These are phyloP conservation scores for Rhimphoctona megacephalus DNA, from an alignment of 2,888 invertebrate genomes.

Conservation along the genomic window DNA sequence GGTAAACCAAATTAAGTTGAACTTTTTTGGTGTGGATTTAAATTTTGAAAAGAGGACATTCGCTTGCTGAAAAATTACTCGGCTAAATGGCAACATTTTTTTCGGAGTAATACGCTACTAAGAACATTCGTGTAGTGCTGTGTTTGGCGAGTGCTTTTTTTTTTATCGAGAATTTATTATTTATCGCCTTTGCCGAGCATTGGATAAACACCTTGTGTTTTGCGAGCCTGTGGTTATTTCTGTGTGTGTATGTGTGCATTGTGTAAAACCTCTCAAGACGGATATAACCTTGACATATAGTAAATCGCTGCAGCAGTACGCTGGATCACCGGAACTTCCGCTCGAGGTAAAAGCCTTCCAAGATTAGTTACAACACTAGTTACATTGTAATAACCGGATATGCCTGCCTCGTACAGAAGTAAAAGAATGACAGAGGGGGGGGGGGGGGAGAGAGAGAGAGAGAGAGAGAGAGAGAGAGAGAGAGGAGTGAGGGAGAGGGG, in stretches of 20 bases:
- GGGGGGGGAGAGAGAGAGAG: too few species aligned
- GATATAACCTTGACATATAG: slow-evolving; percentile 61
- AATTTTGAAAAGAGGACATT: neutral
- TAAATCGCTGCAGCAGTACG: slow-evolving; percentile 48
- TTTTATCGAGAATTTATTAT: slow-evolving; percentile 25
- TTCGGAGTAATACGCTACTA: neutral
- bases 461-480: too few species aligned
- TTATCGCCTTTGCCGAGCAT: slow-evolving; percentile 13
- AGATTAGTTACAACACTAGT: slow-evolving; percentile 54
- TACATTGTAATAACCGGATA: slow-evolving; percentile 52
- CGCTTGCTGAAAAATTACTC: neutral
- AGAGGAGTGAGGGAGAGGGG: neutral
- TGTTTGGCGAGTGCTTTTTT: slow-evolving; percentile 34
- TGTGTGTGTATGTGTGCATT: slow-evolving; percentile 20
- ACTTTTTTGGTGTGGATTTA: neutral
- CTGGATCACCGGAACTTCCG: slow-evolving; percentile 66
- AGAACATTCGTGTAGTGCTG: slow-evolving; percentile 15
- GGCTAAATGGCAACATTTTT: neutral
- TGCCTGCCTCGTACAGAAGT: neutral
- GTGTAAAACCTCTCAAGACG: slow-evolving; percentile 46
- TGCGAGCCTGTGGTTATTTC: neutral
- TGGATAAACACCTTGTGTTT: slow-evolving; percentile 60
- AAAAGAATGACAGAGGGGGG: neutral
- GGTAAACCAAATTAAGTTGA: neutral
- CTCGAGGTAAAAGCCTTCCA: slow-evolving; percentile 60